Conservation (phyloP, 2,113 vertebrate genomes). For the Piaya cayana region DNA sequence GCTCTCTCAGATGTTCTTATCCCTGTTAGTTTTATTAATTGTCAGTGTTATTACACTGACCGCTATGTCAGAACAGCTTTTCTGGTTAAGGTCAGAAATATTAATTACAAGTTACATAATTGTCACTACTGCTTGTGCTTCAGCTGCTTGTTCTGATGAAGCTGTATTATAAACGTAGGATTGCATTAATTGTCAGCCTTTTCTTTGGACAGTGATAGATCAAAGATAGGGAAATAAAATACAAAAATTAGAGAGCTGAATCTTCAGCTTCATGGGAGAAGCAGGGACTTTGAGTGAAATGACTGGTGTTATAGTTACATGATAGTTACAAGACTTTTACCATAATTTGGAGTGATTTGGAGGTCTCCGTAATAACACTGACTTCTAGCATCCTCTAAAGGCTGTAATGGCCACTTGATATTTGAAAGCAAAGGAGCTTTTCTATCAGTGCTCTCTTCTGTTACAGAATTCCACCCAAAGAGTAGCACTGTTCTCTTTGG, state of each 20-base stretch:
- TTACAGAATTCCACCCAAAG: not conserved
- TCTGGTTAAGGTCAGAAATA: not conserved
- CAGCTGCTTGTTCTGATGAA: not conserved
- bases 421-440: not conserved
- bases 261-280: not conserved
- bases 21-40: not conserved
- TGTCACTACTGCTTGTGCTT: not conserved
- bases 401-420: not conserved
- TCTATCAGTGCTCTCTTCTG: not conserved
- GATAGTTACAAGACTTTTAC: not conserved
- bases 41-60: not conserved
- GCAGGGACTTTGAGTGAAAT: not conserved
- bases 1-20: not conserved
- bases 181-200: not conserved
- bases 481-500: not conserved
- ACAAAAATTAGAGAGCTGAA: not conserved
- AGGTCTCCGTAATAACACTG: not conserved
- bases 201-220: not conserved
- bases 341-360: not conserved
- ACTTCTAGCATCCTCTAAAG: not conserved
- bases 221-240: not conserved
- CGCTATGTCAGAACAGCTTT: not conserved
- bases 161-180: not conserved
- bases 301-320: not conserved
- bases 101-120: not conserved